Conservation (phyloP, 2,113 vertebrate species). For the Hippolais icterina region DNA sequence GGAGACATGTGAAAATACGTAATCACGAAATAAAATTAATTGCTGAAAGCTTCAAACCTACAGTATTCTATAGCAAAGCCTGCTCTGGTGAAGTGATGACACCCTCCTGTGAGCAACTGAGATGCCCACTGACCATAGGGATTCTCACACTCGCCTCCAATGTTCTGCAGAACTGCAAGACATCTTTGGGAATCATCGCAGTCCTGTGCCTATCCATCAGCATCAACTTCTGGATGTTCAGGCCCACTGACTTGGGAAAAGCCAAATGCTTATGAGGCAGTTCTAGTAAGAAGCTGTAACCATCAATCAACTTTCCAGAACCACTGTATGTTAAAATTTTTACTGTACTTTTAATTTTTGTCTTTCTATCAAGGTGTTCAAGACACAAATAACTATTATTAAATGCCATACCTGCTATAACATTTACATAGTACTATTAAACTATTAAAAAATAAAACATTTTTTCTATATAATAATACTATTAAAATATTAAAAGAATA, state of each 20-base stretch:
- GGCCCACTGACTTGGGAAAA: background rate
- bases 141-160: background rate
- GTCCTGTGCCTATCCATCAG: background rate
- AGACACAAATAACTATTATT: background rate
- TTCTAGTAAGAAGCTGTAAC: background rate
- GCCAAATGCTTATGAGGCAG: background rate
- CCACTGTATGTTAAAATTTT: background rate
- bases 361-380: background rate
- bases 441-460: too few relatives aligned
- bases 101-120: accelerated
- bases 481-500: too few relatives aligned
- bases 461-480: too few relatives aligned
- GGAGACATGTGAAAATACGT: background rate
- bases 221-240: background rate
- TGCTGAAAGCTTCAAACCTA: background rate
- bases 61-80: background rate
- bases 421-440: too few relatives aligned
- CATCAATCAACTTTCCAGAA: background rate
- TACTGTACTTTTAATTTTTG: background rate
- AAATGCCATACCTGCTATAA: background rate
- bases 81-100: background rate
- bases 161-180: background rate
- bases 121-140: background rate
- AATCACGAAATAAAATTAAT: background rate
- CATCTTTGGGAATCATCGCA: background rate